phyloP scores from a whole-genome alignment of 2,888 invertebrate species.

The Cantharis flavilabris region DNA sequence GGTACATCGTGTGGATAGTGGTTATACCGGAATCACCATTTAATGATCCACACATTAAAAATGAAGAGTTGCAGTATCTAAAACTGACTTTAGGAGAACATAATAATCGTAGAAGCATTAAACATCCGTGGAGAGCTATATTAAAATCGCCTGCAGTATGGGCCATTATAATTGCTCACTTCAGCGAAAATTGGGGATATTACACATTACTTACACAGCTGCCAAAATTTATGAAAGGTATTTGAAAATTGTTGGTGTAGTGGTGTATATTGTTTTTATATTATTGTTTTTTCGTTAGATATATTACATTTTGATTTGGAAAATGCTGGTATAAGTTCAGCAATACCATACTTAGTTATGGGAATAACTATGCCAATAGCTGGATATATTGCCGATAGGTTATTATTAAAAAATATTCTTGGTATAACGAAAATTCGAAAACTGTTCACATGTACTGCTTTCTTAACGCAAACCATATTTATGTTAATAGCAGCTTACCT shows the following conservation, averaged over 20 bases:
- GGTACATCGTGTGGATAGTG: slow-evolving; percentile 73
- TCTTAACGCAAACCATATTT: slow-evolving; percentile 80
- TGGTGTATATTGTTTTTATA: not conserved
- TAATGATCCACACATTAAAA: slow-evolving; percentile 72
- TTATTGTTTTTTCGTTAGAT: slow-evolving; percentile 58
- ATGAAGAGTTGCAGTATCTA: slow-evolving; percentile 76
- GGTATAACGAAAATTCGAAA: slow-evolving; percentile 75
- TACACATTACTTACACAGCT: slow-evolving; percentile 82
- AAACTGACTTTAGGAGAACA: slow-evolving; percentile 62
- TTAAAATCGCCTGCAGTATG: slow-evolving; percentile 78
- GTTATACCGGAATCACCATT: slow-evolving; percentile 76
- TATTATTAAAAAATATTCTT: slow-evolving; percentile 66
- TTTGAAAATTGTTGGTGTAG: not conserved
- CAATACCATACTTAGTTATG: slow-evolving; percentile 89
- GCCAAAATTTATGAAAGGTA: slow-evolving; percentile 83
- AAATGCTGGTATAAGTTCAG: slow-evolving; percentile 82
- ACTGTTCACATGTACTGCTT: slow-evolving; percentile 74
- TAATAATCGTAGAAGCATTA: slow-evolving; percentile 57
- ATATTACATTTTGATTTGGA: slow-evolving; percentile 73
- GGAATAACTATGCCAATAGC: slow-evolving; percentile 78
- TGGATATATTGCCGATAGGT: slow-evolving; percentile 83
- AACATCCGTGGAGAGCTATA: slow-evolving; percentile 79
- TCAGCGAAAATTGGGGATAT: slow-evolving; percentile 90
- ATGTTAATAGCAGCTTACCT: slow-evolving; percentile 83
- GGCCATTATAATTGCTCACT: slow-evolving; percentile 83